Evolutionary conservation across 2,797 vertebrate genomes (phyloP), one percentile per base, ranked within the genome.

Genomic region (Bucorvus abyssinicus): DNA sequence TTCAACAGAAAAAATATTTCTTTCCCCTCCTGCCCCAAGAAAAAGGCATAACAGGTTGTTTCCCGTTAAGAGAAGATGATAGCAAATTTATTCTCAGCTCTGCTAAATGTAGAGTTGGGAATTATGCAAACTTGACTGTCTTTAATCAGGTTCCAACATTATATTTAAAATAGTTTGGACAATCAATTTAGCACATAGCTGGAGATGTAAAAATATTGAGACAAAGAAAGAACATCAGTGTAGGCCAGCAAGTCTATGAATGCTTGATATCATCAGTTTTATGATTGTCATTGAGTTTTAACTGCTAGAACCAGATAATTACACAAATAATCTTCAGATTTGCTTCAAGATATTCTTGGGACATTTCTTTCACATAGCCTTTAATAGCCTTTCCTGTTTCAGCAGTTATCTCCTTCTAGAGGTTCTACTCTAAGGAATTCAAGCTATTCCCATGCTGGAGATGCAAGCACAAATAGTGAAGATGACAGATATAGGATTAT

Each of bases 401-500:
- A 45, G 95, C 96, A 73, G 98, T 70, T 7, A 30, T 96, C 69
- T 95, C 97, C 98, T 95, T 97, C 98, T 77, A 98, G 95, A 68
- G 98, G 97, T 84, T 98, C 98, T 9, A 97, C 97, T 38, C 98
- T 98, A 68, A 98, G 98, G 5, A 98, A 98, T 95, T 98, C 98
- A 90, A 98, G 98, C 90, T 98, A 97, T 94, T 98, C 98, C 94
- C 98, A 91, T 56, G 98, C 98, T 65, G 98, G 97, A 29, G 96
- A 97, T 85, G 98, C 98, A 95, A 63, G 50, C 27, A 92, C 29
- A 85, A 76, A 44, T 23, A 76, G 44, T 6, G 26, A 13, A 83
- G 14, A 53, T 47, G 10, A 70, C 34, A 70, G 32, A 57, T 32
- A 23, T 0, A 30, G n/a, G 20, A 64, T 47, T 36, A 5, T 29